Evolutionary conservation across 2,797 vertebrate species (phyloP), one percentile per base, ranked within the genome.

Genomic region (Mus spretus): DNA sequence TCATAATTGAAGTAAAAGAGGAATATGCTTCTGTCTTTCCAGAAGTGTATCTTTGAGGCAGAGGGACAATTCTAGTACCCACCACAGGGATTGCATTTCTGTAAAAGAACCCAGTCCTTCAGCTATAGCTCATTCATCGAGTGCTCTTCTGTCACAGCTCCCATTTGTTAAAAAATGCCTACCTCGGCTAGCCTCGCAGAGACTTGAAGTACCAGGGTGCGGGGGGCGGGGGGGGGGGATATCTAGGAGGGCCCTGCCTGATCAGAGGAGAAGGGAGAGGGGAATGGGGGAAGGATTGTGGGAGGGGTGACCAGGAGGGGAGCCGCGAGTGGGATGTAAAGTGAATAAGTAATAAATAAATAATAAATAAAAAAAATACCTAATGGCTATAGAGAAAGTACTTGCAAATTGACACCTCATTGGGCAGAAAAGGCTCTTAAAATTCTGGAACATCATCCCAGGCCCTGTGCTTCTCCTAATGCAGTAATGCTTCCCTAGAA

Each of bases 371-470:
- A 72, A 72, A 17, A 72, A 70, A 70, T 70, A 70, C 67, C 95
- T 94, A 94, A 93, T 92, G 96, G 1, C 65, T 90, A 77, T 90
- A 89, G 95, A 92, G 78, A 74, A 96, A 37, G 12, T 57, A 70
- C 82, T 74, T 94, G 93, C 94, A 97, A 94, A 96, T 79, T 74
- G 93, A 95, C 34, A 90, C 57, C 91, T 96, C 78, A 55, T 37
- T 95, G 90, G 90, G 81, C 86, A 95, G 77, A 97, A 95, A 78
- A 97, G 95, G 79, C 78, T 98, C n/a, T 96, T 97, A 96, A 91
- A 97, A 97, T 97, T 96, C 96, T 94, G 86, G 80, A 24, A 83
- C 85, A 61, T 93, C 94, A 92, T 96, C 90, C 44, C 47, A 96
- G 97, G 79, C 93, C 92, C 89, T 65, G 22, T 28, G 63, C 94